A percentile compares a stretch with the other conserved stretches of the same genome.
Evolutionary conservation across 2,888 invertebrate genomes (phyloP).

Genomic region (Habroteleia sp.): DNA sequence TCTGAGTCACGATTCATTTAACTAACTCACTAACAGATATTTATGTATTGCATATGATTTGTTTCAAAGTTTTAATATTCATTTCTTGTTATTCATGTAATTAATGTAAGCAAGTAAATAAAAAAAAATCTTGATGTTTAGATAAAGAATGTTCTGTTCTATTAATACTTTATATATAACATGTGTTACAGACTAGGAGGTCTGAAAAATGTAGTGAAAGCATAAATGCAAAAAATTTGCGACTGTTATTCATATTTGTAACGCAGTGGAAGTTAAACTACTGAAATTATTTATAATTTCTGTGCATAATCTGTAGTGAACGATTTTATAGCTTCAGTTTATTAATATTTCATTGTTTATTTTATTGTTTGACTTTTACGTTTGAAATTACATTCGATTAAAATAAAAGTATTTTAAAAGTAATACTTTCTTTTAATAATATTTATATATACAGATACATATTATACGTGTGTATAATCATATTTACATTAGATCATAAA

Average conservation of each 20-base stretch:
- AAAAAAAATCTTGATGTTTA: neutral
- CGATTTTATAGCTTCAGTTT: too few relatives aligned
- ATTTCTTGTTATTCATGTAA: neutral
- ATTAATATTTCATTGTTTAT: too few relatives aligned
- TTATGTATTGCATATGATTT: neutral
- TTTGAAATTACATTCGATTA: too few relatives aligned
- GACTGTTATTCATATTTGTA: constrained; percentile 8
- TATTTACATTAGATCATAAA: constrained; percentile 6
- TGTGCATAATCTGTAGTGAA: too few relatives aligned
- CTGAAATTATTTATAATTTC: neutral
- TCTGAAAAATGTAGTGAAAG: constrained; percentile 7
- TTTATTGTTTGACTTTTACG: too few relatives aligned
- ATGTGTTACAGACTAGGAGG: constrained; percentile 30
- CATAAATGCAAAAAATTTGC: constrained; percentile 12
- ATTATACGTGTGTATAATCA: too few relatives aligned
- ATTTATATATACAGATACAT: too few relatives aligned
- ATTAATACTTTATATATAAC: constrained; percentile 16
- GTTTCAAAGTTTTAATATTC: neutral
- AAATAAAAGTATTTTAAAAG: too few relatives aligned
- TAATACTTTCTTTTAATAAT: too few relatives aligned
- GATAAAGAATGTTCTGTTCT: neutral
- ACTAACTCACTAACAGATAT: constrained; percentile 19
- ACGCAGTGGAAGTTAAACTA: constrained; percentile 4
- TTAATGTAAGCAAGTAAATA: neutral
- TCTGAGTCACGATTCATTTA: neutral